phyloP scores from a whole-genome alignment of 2,797 vertebrate genomes.

The Rhynchonycteris naso region DNA sequence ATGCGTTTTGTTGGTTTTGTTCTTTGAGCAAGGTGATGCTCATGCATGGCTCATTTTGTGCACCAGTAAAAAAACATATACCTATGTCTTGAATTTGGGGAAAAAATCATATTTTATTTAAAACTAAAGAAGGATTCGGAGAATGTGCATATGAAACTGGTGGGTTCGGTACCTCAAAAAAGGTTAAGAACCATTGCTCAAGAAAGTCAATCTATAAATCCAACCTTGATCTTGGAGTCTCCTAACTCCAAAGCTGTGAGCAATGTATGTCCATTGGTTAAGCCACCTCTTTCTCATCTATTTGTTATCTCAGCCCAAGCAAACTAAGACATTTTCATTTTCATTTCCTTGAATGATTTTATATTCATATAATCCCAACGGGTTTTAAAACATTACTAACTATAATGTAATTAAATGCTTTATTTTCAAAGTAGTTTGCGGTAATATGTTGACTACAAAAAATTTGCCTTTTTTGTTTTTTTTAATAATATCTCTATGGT shows the following conservation, averaged over 20 bases:
- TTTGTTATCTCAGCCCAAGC: not conserved
- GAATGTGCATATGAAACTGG: too few species aligned
- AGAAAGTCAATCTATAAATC: not conserved
- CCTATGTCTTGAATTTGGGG: too few species aligned
- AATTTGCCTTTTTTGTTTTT: not conserved
- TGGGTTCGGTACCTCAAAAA: too few species aligned
- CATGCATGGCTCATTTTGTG: too few species aligned
- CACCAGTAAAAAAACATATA: too few species aligned
- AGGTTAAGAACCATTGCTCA: too few species aligned
- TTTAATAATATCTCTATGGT: not conserved
- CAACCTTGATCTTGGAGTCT: not conserved
- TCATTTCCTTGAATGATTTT: not conserved
- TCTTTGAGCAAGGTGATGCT: too few species aligned
- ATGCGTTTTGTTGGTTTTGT: too few species aligned
- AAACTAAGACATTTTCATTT: not conserved
- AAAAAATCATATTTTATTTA: too few species aligned
- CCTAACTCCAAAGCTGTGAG: not conserved
- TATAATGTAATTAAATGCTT: not conserved
- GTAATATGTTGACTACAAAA: not conserved
- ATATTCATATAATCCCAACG: not conserved
- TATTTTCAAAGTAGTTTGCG: constrained; percentile 5
- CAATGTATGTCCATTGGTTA: not conserved
- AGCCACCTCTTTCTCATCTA: not conserved
- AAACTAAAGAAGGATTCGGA: too few species aligned
- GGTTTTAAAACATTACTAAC: constrained; percentile 10